Percentiles rank a stretch among this genome's conserved stretches.
Evolutionary conservation across 2,113 vertebrate species (phyloP).

Genomic region (Pseudopodoces humilis): DNA sequence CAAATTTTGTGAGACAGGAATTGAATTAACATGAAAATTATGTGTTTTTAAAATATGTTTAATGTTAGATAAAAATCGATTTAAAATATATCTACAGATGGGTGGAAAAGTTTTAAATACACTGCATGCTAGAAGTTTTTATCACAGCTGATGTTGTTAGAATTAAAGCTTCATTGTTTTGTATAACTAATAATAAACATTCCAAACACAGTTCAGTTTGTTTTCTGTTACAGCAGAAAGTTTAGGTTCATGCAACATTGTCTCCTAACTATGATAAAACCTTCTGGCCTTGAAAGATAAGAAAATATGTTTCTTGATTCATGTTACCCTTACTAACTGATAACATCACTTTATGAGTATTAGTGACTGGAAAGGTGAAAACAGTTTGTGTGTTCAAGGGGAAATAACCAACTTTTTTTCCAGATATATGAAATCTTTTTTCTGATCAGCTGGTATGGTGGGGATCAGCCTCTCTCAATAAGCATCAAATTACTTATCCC

Average conservation of each 20-base stretch:
- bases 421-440: not conserved
- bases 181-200: not conserved
- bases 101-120: not conserved
- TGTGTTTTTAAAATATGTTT: not conserved
- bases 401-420: conserved; percentile 13
- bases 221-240: conserved; percentile 60
- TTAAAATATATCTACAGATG: not conserved
- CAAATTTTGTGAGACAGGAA: not conserved
- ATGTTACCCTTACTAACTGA: conserved; percentile 78
- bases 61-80: not conserved
- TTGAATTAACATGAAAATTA: not conserved
- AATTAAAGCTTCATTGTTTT: not conserved
- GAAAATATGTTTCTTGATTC: conserved; percentile 65
- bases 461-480: not conserved
- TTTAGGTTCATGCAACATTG: conserved; percentile 68
- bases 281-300: conserved; percentile 73
- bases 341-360: conserved; percentile 61
- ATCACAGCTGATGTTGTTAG: not conserved
- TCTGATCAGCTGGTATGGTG: not conserved
- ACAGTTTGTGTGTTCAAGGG: conserved; percentile 43
- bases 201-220: conserved; percentile 12
- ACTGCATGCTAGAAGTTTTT: not conserved
- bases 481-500: not conserved
- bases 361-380: conserved; percentile 69
- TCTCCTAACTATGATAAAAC: conserved; percentile 64